A percentile compares a stretch with the other conserved stretches of the same genome.
Evolutionary conservation across 92 coral and sea anemone genomes (phyloP).

Genomic region (Chrysogorgia sp.): DNA sequence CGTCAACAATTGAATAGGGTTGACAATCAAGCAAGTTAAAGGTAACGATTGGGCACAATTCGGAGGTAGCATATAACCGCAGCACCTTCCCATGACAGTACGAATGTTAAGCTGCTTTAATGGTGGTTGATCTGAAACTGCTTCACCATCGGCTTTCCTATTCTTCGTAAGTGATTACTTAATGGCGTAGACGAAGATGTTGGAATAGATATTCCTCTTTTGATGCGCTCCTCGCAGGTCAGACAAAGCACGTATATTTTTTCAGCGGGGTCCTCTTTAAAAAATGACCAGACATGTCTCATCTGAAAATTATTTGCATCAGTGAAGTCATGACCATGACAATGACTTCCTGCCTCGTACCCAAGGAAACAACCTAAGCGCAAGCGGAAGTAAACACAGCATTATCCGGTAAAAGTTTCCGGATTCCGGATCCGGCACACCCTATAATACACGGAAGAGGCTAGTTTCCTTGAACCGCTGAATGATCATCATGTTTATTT

Average conservation of each 20-base stretch:
- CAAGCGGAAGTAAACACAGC: not conserved
- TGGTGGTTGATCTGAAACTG: not conserved
- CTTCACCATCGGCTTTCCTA: not conserved
- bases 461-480: too few species aligned
- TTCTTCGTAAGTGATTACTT: not conserved
- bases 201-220: not conserved
- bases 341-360: not conserved
- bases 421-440: not conserved
- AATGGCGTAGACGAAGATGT: constrained; percentile 1
- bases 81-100: not conserved
- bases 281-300: not conserved
- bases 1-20: constrained; percentile 8
- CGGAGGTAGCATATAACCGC: not conserved
- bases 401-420: not conserved
- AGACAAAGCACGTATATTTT: not conserved
- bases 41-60: not conserved
- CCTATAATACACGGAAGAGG: not conserved
- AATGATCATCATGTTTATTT: too few species aligned
- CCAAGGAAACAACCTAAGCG: not conserved
- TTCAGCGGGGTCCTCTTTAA: not conserved
- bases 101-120: not conserved
- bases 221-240: not conserved
- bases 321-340: not conserved
- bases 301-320: not conserved
- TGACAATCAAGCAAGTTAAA: constrained; percentile 14